Evolutionary conservation across 2,797 vertebrate species (phyloP).

Genomic region (Characodon lateralis): DNA sequence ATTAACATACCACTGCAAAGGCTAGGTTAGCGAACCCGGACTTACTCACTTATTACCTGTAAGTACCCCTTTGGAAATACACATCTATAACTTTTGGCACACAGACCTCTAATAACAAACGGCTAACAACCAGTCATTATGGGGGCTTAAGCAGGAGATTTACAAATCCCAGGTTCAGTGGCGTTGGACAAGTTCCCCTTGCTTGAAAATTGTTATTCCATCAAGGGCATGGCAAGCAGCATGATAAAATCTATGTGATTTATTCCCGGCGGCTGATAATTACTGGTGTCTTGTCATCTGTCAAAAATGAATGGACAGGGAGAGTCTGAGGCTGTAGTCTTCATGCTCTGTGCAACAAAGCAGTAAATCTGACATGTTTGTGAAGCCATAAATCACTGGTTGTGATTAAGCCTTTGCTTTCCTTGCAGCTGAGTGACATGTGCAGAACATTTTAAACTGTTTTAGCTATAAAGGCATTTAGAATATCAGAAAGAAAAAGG

Average conservation of each 20-base stretch:
- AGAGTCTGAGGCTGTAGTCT: slow-evolving; percentile 74
- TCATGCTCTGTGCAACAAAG: slow-evolving; percentile 64
- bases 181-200: slow-evolving; percentile 68
- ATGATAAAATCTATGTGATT: slow-evolving; percentile 81
- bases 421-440: slow-evolving; percentile 33
- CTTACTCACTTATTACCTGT: slow-evolving; percentile 85
- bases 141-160: slow-evolving; percentile 76
- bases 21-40: slow-evolving; percentile 79
- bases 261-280: slow-evolving; percentile 87
- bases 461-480: slow-evolving; percentile 55
- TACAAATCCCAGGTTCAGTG: slow-evolving; percentile 79
- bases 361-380: slow-evolving; percentile 79
- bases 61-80: slow-evolving; percentile 84
- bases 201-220: slow-evolving; percentile 83
- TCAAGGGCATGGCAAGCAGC: slow-evolving; percentile 68
- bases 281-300: slow-evolving; percentile 83
- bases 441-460: slow-evolving; percentile 52
- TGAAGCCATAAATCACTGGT: slow-evolving; percentile 70
- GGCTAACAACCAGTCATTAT: slow-evolving; percentile 85
- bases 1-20: slow-evolving; percentile 85
- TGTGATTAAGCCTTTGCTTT: slow-evolving; percentile 45
- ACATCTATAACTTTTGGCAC: slow-evolving; percentile 84
- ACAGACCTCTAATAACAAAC: slow-evolving; percentile 87
- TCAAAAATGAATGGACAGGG: slow-evolving; percentile 77
- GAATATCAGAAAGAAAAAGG: slow-evolving; percentile 45